These are phyloP conservation scores for Octopus sinensis DNA, from an alignment of 1,140 invertebrate genomes.

Conservation along the genomic window DNA sequence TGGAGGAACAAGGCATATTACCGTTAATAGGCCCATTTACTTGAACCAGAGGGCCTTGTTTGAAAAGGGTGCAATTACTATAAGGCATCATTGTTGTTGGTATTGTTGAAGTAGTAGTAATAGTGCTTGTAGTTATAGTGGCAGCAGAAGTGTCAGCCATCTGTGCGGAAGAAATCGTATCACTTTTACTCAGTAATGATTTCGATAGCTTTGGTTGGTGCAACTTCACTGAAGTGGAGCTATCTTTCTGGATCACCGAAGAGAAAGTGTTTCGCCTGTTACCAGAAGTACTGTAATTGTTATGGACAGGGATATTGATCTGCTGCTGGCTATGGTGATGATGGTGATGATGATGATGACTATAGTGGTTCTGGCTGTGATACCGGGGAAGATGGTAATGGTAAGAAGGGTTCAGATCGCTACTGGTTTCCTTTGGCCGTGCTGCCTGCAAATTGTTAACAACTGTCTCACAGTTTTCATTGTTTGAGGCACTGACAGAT, in stretches of 20 bases:
- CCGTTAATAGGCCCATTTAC: background rate
- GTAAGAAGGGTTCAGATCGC: background rate
- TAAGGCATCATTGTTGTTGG: background rate
- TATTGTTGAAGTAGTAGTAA: background rate
- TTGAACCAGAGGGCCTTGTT: conserved; percentile 5
- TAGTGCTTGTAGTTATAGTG: too few relatives aligned
- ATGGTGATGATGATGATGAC: background rate
- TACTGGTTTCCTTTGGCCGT: background rate
- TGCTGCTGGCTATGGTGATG: background rate
- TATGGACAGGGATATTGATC: background rate
- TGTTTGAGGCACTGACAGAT: background rate
- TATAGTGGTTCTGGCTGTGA: background rate
- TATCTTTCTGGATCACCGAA: background rate
- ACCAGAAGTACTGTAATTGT: background rate
- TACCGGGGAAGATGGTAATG: background rate
- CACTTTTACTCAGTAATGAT: too few relatives aligned
- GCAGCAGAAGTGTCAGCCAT: too few relatives aligned
- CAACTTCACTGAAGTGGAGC: too few relatives aligned
- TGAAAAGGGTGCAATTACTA: background rate
- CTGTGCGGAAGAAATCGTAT: too few relatives aligned
- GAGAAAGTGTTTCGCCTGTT: background rate
- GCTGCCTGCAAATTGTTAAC: background rate
- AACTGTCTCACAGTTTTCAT: background rate
- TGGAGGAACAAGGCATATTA: background rate
- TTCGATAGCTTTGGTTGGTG: too few relatives aligned